Evolutionary conservation across 1,140 invertebrate genomes (phyloP).

Genomic region (Glossosoma conforme): DNA sequence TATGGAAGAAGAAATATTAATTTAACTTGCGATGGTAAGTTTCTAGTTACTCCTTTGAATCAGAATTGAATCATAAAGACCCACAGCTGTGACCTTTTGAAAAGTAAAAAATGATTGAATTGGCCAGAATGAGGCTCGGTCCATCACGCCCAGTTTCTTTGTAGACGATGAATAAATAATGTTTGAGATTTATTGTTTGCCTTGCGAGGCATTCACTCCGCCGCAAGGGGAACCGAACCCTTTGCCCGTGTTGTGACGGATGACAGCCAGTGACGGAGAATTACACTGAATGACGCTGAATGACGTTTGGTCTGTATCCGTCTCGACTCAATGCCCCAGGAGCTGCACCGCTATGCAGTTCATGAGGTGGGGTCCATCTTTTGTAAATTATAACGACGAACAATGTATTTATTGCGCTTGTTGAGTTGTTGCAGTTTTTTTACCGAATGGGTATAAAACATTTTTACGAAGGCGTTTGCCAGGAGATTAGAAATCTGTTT

Average conservation of each 20-base stretch:
- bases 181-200: neutral
- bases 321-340: neutral
- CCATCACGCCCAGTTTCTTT: constrained; percentile 1
- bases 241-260: neutral
- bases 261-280: too few species aligned
- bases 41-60: too few species aligned
- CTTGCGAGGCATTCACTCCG: neutral
- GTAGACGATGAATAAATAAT: constrained; percentile 11
- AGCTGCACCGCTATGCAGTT: neutral
- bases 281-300: too few species aligned
- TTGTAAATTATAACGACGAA: too few species aligned
- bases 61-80: too few species aligned
- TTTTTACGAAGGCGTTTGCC: too few species aligned
- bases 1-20: too few species aligned
- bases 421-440: too few species aligned
- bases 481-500: too few species aligned
- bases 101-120: constrained; percentile 6
- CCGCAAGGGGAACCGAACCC: constrained; percentile 11
- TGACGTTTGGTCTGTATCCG: neutral
- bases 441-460: too few species aligned
- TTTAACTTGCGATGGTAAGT: too few species aligned
- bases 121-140: constrained; percentile 2
- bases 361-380: constrained; percentile 3
- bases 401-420: too few species aligned
- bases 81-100: neutral